Conservation (phyloP, 2,888 invertebrate genomes). For the Drosophila lacicola region DNA sequence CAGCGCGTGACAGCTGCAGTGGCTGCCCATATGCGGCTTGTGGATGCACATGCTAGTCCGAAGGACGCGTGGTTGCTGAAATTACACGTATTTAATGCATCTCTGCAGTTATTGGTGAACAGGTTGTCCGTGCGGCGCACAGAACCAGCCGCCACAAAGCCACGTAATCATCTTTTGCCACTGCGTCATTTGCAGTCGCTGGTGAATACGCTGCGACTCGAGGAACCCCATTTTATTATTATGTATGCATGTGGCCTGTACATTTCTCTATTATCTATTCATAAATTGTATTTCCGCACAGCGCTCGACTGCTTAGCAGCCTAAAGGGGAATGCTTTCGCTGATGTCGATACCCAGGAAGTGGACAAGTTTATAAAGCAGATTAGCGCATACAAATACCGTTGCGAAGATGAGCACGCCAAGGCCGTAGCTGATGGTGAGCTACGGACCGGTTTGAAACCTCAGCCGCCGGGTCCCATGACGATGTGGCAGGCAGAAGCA, state of each 20-base stretch:
- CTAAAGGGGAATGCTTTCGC: conserved; percentile 20
- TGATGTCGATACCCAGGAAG: conserved; percentile 20
- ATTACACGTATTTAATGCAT: conserved; percentile 32
- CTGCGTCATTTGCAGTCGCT: conserved; percentile 31
- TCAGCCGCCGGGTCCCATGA: conserved; percentile 51
- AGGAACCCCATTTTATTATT: conserved; percentile 34
- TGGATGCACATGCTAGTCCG: conserved; percentile 26
- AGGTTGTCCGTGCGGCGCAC: conserved; percentile 18
- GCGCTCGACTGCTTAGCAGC: conserved; percentile 32
- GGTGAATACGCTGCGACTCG: conserved; percentile 43
- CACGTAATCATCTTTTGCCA: conserved; percentile 29
- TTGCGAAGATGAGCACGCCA: conserved; percentile 44
- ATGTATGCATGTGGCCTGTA: conserved; percentile 49
- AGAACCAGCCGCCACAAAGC: background rate
- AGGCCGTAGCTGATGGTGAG: background rate
- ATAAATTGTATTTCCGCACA: conserved; percentile 5
- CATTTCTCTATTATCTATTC: background rate
- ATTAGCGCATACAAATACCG: conserved; percentile 51
- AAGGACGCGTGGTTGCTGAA: conserved; percentile 57
- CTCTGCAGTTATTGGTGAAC: conserved; percentile 39
- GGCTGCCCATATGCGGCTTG: conserved; percentile 35
- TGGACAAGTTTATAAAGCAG: conserved; percentile 45
- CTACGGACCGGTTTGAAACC: conserved; percentile 16
- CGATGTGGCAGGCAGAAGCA: conserved; percentile 41
- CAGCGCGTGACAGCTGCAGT: conserved; percentile 14